These are phyloP conservation scores for Pyralis farinalis DNA, from an alignment of 2,888 invertebrate species.

Conservation along the genomic window DNA sequence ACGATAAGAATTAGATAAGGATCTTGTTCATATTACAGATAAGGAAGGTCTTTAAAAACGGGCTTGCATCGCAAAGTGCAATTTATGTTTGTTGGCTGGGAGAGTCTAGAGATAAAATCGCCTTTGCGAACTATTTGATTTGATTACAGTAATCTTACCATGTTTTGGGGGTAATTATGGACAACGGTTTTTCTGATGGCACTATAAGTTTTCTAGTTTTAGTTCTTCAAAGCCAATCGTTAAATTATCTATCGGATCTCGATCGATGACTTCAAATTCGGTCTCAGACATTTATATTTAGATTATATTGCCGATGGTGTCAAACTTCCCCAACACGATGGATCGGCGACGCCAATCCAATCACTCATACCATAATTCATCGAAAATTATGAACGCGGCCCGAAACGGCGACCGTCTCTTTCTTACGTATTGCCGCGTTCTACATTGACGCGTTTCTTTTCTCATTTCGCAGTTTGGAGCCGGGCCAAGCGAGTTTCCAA, in stretches of 20 bases:
- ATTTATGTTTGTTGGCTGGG: too few relatives aligned
- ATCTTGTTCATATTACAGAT: too few relatives aligned
- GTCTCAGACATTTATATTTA: slow-evolving; percentile 56
- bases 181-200: too few relatives aligned
- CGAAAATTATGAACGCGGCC: slow-evolving; percentile 64
- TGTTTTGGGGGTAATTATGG: too few relatives aligned
- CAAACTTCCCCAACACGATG: slow-evolving; percentile 68
- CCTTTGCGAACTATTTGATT: too few relatives aligned
- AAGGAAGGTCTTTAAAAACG: too few relatives aligned
- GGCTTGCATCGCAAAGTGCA: too few relatives aligned
- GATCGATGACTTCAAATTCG: slow-evolving; percentile 36
- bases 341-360: slow-evolving; percentile 66
- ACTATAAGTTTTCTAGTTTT: neutral
- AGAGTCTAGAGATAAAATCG: too few relatives aligned
- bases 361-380: slow-evolving; percentile 75
- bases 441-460: slow-evolving; percentile 76
- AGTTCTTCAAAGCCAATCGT: slow-evolving; percentile 8
- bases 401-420: slow-evolving; percentile 65
- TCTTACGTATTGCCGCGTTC: slow-evolving; percentile 63
- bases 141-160: too few relatives aligned
- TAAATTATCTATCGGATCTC: slow-evolving; percentile 30
- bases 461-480: slow-evolving; percentile 81
- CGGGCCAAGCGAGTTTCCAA: slow-evolving; percentile 80
- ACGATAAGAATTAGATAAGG: too few relatives aligned
- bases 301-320: slow-evolving; percentile 59